phyloP scores from a whole-genome alignment of 2,888 invertebrate species.

The Bellardia pandia region DNA sequence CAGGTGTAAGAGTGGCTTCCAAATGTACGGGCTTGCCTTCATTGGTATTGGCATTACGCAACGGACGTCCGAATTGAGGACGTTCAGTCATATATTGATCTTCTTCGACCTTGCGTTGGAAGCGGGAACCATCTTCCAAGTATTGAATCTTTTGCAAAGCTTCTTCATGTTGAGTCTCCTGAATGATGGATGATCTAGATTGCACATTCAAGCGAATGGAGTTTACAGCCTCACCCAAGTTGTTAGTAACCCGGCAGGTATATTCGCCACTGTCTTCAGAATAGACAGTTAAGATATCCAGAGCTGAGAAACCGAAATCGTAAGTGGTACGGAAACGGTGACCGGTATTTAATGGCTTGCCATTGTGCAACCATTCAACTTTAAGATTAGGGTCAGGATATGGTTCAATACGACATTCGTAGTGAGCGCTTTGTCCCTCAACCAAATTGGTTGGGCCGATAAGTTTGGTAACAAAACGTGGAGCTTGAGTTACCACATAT shows the following conservation, averaged over 20 bases:
- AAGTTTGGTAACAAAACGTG: constrained; percentile 93
- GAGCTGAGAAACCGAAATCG: constrained; percentile 98
- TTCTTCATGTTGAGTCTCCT: constrained; percentile 96
- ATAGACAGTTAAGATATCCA: constrained; percentile 97
- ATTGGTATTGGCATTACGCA: constrained; percentile 93
- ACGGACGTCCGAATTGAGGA: constrained; percentile 94
- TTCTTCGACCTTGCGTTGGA: constrained; percentile 89
- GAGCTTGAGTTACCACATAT: constrained; percentile 91
- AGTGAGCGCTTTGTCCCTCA: constrained; percentile 96
- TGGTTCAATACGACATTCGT: constrained; percentile 96
- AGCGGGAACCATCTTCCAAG: constrained; percentile 93
- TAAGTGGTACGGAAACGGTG: constrained; percentile 96
- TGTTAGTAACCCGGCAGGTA: constrained; percentile 94
- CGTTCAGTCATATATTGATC: constrained; percentile 92
- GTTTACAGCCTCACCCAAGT: constrained; percentile 92
- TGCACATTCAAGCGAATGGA: constrained; percentile 92
- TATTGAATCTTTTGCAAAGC: constrained; percentile 96
- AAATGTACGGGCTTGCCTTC: constrained; percentile 96
- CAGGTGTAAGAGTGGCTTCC: constrained; percentile 97
- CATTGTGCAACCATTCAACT: constrained; percentile 97
- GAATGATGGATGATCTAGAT: constrained; percentile 92
- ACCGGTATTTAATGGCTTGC: constrained; percentile 93
- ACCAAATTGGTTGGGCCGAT: constrained; percentile 93
- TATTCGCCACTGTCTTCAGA: constrained; percentile 97
- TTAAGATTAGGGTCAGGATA: constrained; percentile 95